Conservation (phyloP, 2,113 vertebrate species). For the Riparia riparia region DNA sequence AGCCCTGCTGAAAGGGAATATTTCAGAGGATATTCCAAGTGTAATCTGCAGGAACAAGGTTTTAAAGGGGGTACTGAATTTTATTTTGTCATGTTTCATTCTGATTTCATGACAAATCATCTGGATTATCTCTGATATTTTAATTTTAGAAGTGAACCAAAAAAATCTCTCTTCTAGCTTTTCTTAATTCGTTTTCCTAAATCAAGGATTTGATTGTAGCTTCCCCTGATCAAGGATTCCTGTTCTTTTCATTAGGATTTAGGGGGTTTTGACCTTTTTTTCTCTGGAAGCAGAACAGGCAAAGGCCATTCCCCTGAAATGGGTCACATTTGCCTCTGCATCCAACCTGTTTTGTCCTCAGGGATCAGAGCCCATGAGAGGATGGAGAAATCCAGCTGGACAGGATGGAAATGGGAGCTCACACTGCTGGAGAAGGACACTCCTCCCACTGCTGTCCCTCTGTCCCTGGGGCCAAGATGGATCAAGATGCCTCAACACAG, state of each 20-base stretch:
- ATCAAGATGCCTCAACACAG: not conserved
- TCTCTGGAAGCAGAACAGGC: not conserved
- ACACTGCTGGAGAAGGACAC: conserved; percentile 48
- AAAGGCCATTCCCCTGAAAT: not conserved
- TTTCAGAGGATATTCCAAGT: not conserved
- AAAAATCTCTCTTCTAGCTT: not conserved
- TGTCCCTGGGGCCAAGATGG: not conserved
- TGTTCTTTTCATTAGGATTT: not conserved
- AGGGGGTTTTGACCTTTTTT: not conserved
- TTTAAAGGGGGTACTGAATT: not conserved
- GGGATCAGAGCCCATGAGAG: not conserved
- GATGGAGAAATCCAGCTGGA: not conserved
- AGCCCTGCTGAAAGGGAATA: not conserved
- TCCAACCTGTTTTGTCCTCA: not conserved
- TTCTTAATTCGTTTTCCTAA: not conserved
- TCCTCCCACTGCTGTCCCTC: not conserved
- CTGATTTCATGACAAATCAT: not conserved
- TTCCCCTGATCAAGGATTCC: not conserved
- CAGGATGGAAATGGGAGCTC: conserved; percentile 73
- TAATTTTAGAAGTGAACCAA: not conserved
- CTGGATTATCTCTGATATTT: not conserved
- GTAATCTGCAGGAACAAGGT: not conserved
- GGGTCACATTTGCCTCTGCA: not conserved
- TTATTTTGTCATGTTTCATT: not conserved
- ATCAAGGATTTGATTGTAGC: not conserved